These are phyloP conservation scores for Chesias legatella DNA, from an alignment of 2,888 invertebrate genomes.

Conservation along the genomic window DNA sequence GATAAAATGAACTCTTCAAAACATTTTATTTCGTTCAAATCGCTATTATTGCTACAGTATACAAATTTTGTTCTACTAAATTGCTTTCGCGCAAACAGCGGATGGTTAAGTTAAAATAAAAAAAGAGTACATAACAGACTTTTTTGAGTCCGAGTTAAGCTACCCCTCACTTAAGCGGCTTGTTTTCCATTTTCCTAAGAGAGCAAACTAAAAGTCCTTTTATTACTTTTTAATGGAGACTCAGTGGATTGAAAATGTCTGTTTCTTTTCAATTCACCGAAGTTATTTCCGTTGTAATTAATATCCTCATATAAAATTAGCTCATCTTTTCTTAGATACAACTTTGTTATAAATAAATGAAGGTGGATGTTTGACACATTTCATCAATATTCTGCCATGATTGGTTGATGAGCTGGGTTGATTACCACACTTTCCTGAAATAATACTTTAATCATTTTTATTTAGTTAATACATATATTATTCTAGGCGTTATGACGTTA, in stretches of 20 bases:
- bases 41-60: no score
- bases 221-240: conserved; percentile 25
- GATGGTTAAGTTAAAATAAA: conserved; percentile 2
- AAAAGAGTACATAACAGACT: neutral
- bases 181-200: conserved; percentile 21
- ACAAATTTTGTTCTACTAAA: neutral
- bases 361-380: neutral
- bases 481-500: no score
- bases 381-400: no score
- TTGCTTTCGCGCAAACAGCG: conserved; percentile 5
- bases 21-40: no score
- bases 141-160: conserved; percentile 4
- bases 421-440: no score
- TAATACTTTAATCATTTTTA: no score
- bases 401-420: no score
- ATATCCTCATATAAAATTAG: conserved; percentile 9
- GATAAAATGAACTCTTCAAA: no score
- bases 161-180: conserved; percentile 19
- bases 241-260: conserved; percentile 4
- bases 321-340: conserved; percentile 1
- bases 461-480: no score
- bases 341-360: conserved; percentile 1
- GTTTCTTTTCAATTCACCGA: conserved; percentile 9
- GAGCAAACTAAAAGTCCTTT: conserved; percentile 22
- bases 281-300: conserved; percentile 17